These are phyloP conservation scores for Lasioglossum morio DNA, from an alignment of 2,888 invertebrate genomes.

Conservation along the genomic window DNA sequence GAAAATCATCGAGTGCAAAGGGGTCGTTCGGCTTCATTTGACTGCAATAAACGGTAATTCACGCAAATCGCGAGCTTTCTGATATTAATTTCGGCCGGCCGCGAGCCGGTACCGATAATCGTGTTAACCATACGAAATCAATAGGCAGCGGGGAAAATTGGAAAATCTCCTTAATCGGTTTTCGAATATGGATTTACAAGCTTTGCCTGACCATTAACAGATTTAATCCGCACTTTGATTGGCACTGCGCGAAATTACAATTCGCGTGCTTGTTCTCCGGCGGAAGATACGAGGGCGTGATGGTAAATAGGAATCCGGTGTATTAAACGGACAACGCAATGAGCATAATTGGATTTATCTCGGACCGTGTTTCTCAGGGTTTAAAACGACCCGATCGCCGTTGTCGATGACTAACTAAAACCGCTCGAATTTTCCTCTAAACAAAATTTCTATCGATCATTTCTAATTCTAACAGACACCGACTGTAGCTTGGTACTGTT, in stretches of 20 bases:
- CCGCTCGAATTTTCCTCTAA: not conserved
- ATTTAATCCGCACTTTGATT: conserved; percentile 69
- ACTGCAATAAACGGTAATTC: conserved; percentile 73
- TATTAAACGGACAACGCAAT: conserved; percentile 50
- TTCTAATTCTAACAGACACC: not conserved
- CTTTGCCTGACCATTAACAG: conserved; percentile 66
- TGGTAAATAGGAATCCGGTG: conserved; percentile 53
- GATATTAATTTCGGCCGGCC: conserved; percentile 74
- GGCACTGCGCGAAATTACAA: conserved; percentile 63
- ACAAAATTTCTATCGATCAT: not conserved
- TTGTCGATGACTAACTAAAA: conserved; percentile 14
- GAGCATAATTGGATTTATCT: conserved; percentile 54
- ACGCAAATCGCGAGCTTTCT: conserved; percentile 68
- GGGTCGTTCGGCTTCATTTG: conserved; percentile 67
- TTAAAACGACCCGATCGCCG: conserved; percentile 10
- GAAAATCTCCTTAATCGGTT: conserved; percentile 71
- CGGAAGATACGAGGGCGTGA: conserved; percentile 42
- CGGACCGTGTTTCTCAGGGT: conserved; percentile 35
- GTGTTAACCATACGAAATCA: conserved; percentile 69
- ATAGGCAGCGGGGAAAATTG: conserved; percentile 69
- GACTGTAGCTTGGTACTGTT: not conserved
- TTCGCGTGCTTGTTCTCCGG: conserved; percentile 46
- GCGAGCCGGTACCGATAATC: conserved; percentile 60
- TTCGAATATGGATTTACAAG: conserved; percentile 70
- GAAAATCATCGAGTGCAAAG: conserved; percentile 55